Conservation (phyloP, 2,113 vertebrate genomes). For the Macaca nemestrina region DNA sequence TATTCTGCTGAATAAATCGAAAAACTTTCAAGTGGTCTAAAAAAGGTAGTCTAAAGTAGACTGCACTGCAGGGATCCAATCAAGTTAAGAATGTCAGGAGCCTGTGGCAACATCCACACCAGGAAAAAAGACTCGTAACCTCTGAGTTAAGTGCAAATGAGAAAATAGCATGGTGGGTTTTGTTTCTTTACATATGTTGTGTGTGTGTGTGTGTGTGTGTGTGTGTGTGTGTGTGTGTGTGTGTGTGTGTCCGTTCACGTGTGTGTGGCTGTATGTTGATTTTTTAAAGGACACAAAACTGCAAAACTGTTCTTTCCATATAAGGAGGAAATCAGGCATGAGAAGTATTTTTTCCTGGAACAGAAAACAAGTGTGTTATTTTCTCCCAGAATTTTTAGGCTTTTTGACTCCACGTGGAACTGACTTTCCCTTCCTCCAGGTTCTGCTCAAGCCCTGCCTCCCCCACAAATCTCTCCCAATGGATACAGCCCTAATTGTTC, state of each 20-base stretch:
- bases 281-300: conserved; percentile 32
- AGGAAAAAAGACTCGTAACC: conserved; percentile 29
- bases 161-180: conserved; percentile 48
- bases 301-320: conserved; percentile 33
- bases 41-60: conserved; percentile 72
- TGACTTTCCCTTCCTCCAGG: not conserved
- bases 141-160: conserved; percentile 68
- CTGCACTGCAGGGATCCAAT: conserved; percentile 65
- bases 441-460: not conserved
- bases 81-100: conserved; percentile 66
- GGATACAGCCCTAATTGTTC: not conserved
- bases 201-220: not conserved
- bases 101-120: conserved; percentile 40
- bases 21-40: conserved; percentile 75
- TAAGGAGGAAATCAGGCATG: not conserved
- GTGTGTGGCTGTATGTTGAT: not conserved
- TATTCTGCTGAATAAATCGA: conserved; percentile 75
- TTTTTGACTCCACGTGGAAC: not conserved
- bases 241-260: not conserved
- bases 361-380: not conserved
- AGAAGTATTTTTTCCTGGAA: not conserved
- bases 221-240: not conserved
- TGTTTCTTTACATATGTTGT: conserved; percentile 19
- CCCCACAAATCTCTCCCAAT: not conserved
- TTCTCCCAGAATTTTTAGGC: not conserved